Conservation (phyloP, 2,113 vertebrate species). For the Smithornis capensis region DNA sequence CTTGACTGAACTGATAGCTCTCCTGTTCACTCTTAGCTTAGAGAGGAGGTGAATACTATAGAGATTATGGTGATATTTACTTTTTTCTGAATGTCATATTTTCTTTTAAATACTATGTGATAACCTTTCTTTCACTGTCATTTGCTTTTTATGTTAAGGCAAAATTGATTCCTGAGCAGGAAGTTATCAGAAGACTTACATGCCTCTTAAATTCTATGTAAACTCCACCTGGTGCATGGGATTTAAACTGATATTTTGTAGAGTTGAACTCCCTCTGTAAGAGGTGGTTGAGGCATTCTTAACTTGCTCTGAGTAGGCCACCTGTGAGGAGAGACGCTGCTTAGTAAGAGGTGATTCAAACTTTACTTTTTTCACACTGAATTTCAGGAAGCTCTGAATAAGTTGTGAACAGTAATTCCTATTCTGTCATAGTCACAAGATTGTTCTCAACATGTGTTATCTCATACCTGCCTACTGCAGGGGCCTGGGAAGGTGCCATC, state of each 20-base stretch:
- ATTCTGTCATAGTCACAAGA: not conserved
- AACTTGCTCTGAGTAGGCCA: not conserved
- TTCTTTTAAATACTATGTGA: constrained; percentile 14
- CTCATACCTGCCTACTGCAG: not conserved
- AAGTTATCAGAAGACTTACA: not conserved
- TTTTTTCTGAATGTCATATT: constrained; percentile 21
- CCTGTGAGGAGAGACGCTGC: not conserved
- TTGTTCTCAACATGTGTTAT: not conserved
- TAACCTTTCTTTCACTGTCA: constrained; percentile 46
- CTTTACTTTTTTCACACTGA: not conserved
- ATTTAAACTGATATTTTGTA: constrained; percentile 13
- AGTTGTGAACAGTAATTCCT: not conserved
- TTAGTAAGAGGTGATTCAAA: not conserved
- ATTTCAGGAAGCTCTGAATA: not conserved
- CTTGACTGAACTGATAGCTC: not conserved
- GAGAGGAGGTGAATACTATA: not conserved
- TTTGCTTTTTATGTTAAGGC: constrained; percentile 10
- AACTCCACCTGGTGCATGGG: not conserved
- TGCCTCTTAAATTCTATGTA: not conserved
- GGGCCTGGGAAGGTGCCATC: not conserved
- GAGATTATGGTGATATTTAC: constrained; percentile 52
- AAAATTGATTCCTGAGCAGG: constrained; percentile 15
- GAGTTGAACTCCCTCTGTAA: not conserved
- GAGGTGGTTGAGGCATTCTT: not conserved
- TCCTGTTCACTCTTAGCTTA: not conserved